Evolutionary conservation across 2,888 invertebrate species (phyloP), one percentile per base, ranked within the genome.

Genomic region (Pachliopta kotzebuea): DNA sequence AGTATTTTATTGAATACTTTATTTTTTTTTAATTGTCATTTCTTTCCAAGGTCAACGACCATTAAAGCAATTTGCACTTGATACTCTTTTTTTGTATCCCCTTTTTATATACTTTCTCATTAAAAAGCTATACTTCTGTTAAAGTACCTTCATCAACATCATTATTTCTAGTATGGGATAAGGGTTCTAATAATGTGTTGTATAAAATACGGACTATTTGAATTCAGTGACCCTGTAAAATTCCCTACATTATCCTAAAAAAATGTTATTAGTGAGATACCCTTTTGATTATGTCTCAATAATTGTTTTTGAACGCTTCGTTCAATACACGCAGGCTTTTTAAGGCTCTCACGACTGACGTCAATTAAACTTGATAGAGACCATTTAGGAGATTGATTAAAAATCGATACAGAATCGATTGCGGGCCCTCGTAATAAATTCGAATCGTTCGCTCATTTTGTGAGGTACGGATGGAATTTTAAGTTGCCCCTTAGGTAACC

Each of bases 341-440:
- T 74, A 80, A 74, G 73, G 77, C 72, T 75, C 76, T 79, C 79
- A 77, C 72, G 72, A 81, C 81, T 80, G 83, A 85, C 80, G 85
- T 84, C 87, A 86, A 87, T 88, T 87, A 88, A 86, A 81, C 83
- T 85, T 83, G 84, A 87, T 84, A 82, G 80, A 80, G 81, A 80
- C 81, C 81, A 83, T 83, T 84, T 82, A 74, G 74, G 80, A 84
- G 84, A 84, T 85, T 84, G 84, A 85, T 87, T 85, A 84, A 84
- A 83, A 83, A 82, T 85, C 83, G 83, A 84, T 83, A 80, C 76
- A 74, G 76, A 77, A 79, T 76, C 78, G 79, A 81, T 80, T 77
- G 76, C 61, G 71, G 72, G 75, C 74, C 69, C 66, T 73, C 58
- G 71, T 80, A 80, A 81, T 77, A 78, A 77, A 81, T 77, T 76